Evolutionary conservation across 2,113 vertebrate genomes (phyloP).

Genomic region (Rhegmatorhina hoffmannsi): DNA sequence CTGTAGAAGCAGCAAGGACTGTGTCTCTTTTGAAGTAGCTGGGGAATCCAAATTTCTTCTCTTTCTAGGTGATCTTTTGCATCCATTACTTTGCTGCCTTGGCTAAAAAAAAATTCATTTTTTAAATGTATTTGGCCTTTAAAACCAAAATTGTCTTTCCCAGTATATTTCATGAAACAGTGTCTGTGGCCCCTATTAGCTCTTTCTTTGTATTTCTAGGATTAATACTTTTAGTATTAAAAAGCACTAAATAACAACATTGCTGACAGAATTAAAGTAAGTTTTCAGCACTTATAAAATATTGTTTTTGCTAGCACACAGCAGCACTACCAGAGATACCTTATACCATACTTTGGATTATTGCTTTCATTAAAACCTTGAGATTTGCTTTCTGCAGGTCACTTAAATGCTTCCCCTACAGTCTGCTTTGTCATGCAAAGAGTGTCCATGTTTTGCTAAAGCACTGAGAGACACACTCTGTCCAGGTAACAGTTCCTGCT

Average conservation of each 20-base stretch:
- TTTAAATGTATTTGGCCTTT: not conserved
- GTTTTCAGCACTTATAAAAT: not conserved
- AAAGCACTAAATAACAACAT: not conserved
- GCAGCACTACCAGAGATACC: not conserved
- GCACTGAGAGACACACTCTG: not conserved
- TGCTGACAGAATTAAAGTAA: not conserved
- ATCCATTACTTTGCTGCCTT: not conserved
- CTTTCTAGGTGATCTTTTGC: not conserved
- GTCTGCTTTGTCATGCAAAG: not conserved
- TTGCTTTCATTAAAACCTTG: not conserved
- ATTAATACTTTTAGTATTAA: not conserved
- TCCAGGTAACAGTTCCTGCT: not conserved
- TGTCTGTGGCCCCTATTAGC: not conserved
- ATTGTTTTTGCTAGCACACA: not conserved
- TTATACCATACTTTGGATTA: not conserved
- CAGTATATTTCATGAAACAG: not conserved
- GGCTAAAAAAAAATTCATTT: not conserved
- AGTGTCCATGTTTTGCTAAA: not conserved
- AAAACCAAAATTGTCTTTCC: not conserved
- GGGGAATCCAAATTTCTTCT: not conserved
- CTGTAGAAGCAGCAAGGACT: not conserved
- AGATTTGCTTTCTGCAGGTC: not conserved
- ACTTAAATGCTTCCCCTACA: not conserved
- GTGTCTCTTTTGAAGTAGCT: not conserved
- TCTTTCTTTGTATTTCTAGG: not conserved